Conservation (phyloP, 2,888 invertebrate genomes). For the Mimumesa dahlbomi region DNA sequence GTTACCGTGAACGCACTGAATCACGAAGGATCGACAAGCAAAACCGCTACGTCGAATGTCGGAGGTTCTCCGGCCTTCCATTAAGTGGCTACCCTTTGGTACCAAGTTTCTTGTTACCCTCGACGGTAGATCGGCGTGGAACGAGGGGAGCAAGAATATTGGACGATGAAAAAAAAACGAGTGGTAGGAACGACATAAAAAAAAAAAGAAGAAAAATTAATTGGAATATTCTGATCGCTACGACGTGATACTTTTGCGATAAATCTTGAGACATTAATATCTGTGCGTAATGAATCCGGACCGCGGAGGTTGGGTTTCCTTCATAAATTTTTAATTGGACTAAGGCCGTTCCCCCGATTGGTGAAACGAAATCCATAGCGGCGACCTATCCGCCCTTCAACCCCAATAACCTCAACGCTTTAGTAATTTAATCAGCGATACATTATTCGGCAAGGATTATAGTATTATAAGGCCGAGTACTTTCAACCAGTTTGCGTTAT, state of each 20-base stretch:
- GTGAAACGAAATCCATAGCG: constrained; percentile 33
- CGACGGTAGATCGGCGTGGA: background rate
- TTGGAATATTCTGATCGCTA: background rate
- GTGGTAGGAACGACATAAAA: background rate
- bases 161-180: background rate
- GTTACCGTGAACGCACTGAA: constrained; percentile 49
- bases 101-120: constrained; percentile 26
- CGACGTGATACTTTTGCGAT: constrained; percentile 25
- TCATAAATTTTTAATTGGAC: constrained; percentile 57
- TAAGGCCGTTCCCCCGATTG: constrained; percentile 25
- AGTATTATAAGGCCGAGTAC: constrained; percentile 17
- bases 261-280: constrained; percentile 50
- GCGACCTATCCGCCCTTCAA: constrained; percentile 41
- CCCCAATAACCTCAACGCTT: constrained; percentile 52
- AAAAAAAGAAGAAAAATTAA: background rate
- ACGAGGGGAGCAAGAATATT: background rate
- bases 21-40: constrained; percentile 46
- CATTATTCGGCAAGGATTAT: constrained; percentile 35
- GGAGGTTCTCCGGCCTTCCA: constrained; percentile 25
- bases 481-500: constrained; percentile 11
- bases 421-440: constrained; percentile 54
- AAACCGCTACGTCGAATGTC: constrained; percentile 34
- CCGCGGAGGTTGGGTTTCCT: constrained; percentile 13
- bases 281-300: constrained; percentile 39
- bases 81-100: constrained; percentile 3